Evolutionary conservation across 1,140 invertebrate genomes (phyloP).

Genomic region (Lithobius niger): DNA sequence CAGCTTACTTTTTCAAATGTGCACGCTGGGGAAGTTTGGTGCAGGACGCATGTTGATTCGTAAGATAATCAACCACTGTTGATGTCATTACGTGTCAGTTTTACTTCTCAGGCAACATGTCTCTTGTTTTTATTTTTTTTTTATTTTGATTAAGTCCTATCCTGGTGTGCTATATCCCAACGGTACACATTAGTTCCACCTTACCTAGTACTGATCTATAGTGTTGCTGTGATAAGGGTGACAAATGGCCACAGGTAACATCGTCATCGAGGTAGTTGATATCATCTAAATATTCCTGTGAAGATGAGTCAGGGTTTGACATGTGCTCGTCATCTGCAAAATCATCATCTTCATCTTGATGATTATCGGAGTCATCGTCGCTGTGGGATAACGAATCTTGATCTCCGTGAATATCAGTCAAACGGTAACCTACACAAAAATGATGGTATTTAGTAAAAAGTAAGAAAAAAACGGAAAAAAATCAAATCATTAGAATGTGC

Average conservation of each 20-base stretch:
- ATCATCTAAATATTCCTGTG: conserved; percentile 35
- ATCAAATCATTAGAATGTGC: not conserved
- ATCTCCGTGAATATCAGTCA: conserved; percentile 11
- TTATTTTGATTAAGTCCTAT: not conserved
- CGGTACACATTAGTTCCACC: not conserved
- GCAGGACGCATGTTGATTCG: no score
- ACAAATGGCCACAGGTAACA: conserved; percentile 19
- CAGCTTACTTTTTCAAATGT: no score
- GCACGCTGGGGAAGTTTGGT: no score
- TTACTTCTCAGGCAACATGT: no score
- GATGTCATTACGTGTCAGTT: no score
- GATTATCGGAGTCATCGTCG: conserved; percentile 51
- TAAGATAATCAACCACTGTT: no score
- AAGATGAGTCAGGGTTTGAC: conserved; percentile 42
- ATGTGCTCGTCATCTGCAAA: conserved; percentile 51
- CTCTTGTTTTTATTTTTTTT: not conserved
- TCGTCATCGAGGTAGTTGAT: conserved; percentile 27
- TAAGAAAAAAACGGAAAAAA: conserved; percentile 13
- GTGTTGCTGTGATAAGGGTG: conserved; percentile 7
- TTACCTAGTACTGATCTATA: not conserved
- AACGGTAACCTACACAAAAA: not conserved
- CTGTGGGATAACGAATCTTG: conserved; percentile 37
- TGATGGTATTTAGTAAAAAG: conserved; percentile 1
- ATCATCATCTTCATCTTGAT: conserved; percentile 43
- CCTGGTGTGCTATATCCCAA: not conserved